Percentiles rank a stretch among this genome's conserved stretches.
Conservation (phyloP, 2,113 vertebrate species). For the Megaleporinus macrocephalus region DNA sequence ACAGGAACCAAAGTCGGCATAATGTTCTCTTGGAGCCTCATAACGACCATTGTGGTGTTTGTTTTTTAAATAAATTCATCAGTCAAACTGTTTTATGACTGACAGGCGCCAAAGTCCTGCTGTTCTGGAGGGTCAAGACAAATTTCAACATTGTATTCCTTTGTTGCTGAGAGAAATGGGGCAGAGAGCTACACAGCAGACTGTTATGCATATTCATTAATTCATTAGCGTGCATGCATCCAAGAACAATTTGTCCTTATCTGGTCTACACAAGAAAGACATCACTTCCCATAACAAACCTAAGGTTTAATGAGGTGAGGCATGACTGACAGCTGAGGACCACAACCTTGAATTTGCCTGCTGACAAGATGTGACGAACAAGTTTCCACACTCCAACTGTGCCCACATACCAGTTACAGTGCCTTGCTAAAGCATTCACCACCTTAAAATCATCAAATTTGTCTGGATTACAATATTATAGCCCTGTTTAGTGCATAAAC, state of each 20-base stretch:
- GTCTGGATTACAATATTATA: too few species aligned
- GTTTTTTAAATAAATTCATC: too few species aligned
- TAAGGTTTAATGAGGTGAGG: neutral
- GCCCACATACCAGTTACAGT: too few species aligned
- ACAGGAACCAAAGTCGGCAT: neutral
- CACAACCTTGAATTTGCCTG: neutral
- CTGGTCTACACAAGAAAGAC: constrained; percentile 21
- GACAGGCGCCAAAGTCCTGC: neutral
- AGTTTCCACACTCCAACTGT: neutral
- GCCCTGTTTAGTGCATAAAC: too few species aligned
- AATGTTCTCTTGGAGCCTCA: neutral
- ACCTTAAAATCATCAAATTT: too few species aligned
- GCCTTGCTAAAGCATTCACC: too few species aligned
- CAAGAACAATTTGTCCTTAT: constrained; percentile 37
- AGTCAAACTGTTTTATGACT: neutral
- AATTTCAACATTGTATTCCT: neutral
- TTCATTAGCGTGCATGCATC: constrained; percentile 39
- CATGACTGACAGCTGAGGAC: neutral
- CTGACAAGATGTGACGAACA: neutral
- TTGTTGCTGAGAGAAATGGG: neutral
- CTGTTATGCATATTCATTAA: constrained; percentile 49
- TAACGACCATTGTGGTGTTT: too few species aligned
- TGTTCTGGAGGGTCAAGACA: constrained; percentile 4
- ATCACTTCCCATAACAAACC: constrained; percentile 8
- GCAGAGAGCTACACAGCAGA: constrained; percentile 35